Base-by-base conservation (phyloP, 1,140 invertebrate genomes). In the Wiebesia pumilae region DNA sequence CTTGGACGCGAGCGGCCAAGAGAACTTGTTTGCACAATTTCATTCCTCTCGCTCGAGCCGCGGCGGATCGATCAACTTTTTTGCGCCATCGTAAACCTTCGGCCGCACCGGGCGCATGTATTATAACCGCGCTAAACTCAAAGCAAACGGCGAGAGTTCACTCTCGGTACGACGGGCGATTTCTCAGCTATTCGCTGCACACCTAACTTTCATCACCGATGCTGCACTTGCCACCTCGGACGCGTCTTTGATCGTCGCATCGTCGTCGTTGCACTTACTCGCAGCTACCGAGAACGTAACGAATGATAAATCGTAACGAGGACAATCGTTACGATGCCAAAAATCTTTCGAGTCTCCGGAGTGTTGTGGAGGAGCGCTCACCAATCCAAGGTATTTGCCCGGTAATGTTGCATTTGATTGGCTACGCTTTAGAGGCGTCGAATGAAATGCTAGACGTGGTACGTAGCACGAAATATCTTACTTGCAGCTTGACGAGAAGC, bases 21-120 rank as follows among this genome's bases (percentile, higher is more conserved):
- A 54, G 47, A 83, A 83, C 81, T 83, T 35, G 81, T 83, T 83
- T 83, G 81, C 81, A 83, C 81, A 83, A 83, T 83, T 71, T 73
- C 47, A 83, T 83, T 83, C 43, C 79, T 40, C 54, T 62, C n/a
- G 51, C 21, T 62, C 54, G 10, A 33, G 27, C n/a, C 10, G 69
- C 81, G n/a, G 38, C n/a, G 30, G 43, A 82, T 82, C 81, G 67
- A 82, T 82, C 81, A 69, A 82, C 30, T 79, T 58, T 75, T 79
- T 81, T 65, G 81, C 54, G 81, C 81, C 38, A 51, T 40, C 38
- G n/a, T 75, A n/a, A 75, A 33, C 71, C 71, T 75, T 38, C 71
- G 71, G 7, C 69, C 14, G 69, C 16, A 40, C 80, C 40, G 58
- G 35, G 38, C 33, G 62, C 33, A 12, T 38, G 27, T 16, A 10